A percentile compares a stretch with the other conserved stretches of the same genome.
Conservation (phyloP, 53 echinoderm and acorn worm genomes). For the Mesocentrotus franciscanus region DNA sequence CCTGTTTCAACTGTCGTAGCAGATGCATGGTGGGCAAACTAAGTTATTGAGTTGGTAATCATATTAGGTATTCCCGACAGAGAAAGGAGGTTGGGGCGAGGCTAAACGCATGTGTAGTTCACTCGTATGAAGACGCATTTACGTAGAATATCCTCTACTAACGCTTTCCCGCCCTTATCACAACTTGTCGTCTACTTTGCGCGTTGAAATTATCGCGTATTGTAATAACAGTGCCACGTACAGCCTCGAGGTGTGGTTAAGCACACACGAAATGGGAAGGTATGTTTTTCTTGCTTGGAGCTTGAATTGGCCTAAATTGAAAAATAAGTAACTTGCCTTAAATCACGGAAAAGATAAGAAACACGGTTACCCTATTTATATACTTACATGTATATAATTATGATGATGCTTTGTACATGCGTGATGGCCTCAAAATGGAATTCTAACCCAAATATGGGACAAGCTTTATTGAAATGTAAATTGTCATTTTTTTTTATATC, state of each 20-base stretch:
- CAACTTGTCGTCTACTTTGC: not conserved
- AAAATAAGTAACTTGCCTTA: not conserved
- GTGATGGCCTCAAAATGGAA: not conserved
- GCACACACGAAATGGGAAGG: not conserved
- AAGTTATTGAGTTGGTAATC: conserved; percentile 45
- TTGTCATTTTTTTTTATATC: too few relatives aligned
- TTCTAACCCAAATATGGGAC: not conserved
- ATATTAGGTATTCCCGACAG: conserved; percentile 33
- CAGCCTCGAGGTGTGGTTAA: not conserved
- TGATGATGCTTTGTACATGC: too few relatives aligned
- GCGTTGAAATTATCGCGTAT: not conserved
- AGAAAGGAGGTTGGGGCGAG: not conserved
- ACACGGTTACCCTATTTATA: not conserved
- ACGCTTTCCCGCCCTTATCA: not conserved
- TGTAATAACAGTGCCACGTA: not conserved
- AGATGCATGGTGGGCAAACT: not conserved
- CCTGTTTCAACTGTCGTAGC: conserved; percentile 2
- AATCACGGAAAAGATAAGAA: not conserved
- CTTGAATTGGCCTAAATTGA: conserved; percentile 5
- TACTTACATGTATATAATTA: not conserved
- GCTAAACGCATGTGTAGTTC: not conserved
- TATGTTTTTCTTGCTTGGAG: not conserved
- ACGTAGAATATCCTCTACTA: not conserved
- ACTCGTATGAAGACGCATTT: not conserved
- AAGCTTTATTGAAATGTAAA: too few relatives aligned